Evolutionary conservation across 2,797 vertebrate species (phyloP).

Genomic region (Amazona ochrocephala): DNA sequence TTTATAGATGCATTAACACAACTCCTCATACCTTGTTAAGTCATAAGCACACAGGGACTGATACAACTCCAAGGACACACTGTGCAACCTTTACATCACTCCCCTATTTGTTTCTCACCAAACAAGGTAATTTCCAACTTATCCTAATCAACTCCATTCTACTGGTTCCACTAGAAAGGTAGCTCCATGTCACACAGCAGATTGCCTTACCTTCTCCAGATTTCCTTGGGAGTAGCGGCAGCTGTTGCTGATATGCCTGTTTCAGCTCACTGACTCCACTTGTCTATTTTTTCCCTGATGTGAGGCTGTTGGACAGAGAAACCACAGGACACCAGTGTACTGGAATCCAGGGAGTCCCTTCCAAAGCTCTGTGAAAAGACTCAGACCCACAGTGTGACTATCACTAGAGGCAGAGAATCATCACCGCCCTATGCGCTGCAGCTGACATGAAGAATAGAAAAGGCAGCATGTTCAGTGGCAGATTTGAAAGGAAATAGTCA

Average conservation of each 20-base stretch:
- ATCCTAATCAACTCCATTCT: background rate
- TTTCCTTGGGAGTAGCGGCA: background rate
- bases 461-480: background rate
- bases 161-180: background rate
- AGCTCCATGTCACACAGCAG: background rate
- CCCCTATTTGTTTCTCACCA: background rate
- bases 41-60: rapidly evolving
- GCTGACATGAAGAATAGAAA: background rate
- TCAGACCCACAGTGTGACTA: background rate
- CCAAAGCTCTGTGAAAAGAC: background rate
- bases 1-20: background rate
- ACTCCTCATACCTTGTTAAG: background rate
- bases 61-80: background rate
- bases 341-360: background rate
- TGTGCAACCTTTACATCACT: background rate
- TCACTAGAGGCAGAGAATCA: background rate
- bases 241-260: background rate
- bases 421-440: background rate
- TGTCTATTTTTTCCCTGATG: background rate
- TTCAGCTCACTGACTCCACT: background rate
- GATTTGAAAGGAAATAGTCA: background rate
- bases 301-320: background rate
- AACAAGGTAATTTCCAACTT: background rate
- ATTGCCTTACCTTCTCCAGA: background rate
- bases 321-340: background rate